Evolutionary conservation across 2,888 invertebrate genomes (phyloP).

Genomic region (Rhagophthalmus giganteus): DNA sequence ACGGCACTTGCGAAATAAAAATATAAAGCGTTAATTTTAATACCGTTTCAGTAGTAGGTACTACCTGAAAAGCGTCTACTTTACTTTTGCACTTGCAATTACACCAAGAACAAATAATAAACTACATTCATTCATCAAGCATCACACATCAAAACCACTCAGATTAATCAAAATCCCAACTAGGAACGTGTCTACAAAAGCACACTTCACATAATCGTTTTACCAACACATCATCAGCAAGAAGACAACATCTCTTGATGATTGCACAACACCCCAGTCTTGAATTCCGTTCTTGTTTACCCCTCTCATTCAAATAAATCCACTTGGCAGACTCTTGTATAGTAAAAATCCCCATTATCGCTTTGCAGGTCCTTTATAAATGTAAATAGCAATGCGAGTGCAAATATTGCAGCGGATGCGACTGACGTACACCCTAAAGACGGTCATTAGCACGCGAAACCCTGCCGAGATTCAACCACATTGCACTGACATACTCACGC

Average conservation of each 20-base stretch:
- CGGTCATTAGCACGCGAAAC: conserved; percentile 41
- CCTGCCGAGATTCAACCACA: conserved; percentile 31
- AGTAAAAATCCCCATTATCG: conserved; percentile 51
- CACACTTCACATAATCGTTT: conserved; percentile 41
- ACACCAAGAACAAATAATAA: conserved; percentile 23
- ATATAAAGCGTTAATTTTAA: conserved; percentile 5
- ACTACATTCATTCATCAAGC: conserved; percentile 29
- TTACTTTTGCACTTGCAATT: conserved; percentile 11
- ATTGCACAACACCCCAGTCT: conserved; percentile 43
- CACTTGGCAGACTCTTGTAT: conserved; percentile 50
- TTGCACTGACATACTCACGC: conserved; percentile 33
- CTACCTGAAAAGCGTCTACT: conserved; percentile 4
- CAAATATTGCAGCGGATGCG: conserved; percentile 45
- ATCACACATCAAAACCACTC: conserved; percentile 38
- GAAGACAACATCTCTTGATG: conserved; percentile 50
- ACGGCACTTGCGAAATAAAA: no score
- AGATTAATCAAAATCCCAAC: conserved; percentile 41
- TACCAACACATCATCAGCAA: conserved; percentile 48
- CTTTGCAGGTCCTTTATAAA: conserved; percentile 45
- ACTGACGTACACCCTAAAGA: conserved; percentile 38
- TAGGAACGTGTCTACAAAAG: conserved; percentile 35
- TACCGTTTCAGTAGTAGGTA: not conserved
- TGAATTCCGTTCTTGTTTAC: conserved; percentile 38
- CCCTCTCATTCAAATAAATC: conserved; percentile 48
- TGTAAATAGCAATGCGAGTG: conserved; percentile 46